These are phyloP conservation scores for Malurus splendens DNA, from an alignment of 2,797 vertebrate genomes.

Conservation along the genomic window DNA sequence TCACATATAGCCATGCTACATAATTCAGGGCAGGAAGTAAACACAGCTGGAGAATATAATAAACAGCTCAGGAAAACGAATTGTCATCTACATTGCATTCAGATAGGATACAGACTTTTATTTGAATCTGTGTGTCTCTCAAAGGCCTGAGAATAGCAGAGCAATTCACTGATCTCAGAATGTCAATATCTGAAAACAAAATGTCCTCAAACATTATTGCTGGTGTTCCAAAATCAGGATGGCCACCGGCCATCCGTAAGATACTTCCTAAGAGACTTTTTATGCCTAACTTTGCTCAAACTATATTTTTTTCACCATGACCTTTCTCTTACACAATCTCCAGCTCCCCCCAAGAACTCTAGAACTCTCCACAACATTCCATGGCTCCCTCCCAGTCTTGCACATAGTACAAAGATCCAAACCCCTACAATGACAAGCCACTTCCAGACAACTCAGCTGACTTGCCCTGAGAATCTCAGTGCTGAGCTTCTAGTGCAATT, in stretches of 20 bases:
- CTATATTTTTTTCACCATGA: neutral
- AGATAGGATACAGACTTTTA: neutral
- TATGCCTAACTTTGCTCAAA: neutral
- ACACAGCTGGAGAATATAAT: neutral
- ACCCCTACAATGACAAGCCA: accelerated
- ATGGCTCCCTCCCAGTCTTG: neutral
- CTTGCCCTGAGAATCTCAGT: neutral
- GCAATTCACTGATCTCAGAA: neutral
- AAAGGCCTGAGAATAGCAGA: neutral
- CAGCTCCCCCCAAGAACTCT: neutral
- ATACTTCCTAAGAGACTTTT: neutral
- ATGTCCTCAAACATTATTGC: neutral
- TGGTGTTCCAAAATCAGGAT: neutral
- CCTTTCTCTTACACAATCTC: neutral
- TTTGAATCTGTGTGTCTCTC: neutral
- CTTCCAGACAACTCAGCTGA: accelerated
- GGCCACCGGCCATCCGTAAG: neutral
- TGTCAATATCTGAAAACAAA: neutral
- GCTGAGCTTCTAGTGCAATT: neutral
- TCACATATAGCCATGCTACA: neutral
- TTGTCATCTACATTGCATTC: neutral
- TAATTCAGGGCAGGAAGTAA: neutral
- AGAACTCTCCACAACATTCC: neutral
- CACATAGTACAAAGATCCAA: neutral
- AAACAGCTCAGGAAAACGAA: neutral